Percentiles rank a stretch among this genome's conserved stretches.
Conservation (phyloP, 2,113 vertebrate species). For the Lepisosteus oculatus region DNA sequence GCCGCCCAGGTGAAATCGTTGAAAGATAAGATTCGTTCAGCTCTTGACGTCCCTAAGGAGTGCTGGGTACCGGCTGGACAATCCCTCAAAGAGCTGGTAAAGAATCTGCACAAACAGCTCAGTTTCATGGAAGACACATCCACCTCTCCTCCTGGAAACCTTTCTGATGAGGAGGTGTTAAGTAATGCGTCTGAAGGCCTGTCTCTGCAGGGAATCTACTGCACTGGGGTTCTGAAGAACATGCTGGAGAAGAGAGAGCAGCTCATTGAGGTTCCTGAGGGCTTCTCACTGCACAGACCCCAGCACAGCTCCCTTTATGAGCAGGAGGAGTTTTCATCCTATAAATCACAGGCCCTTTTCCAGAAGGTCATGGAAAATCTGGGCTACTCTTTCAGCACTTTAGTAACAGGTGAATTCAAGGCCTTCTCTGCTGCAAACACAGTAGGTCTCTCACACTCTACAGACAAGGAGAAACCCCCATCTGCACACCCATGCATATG, state of each 20-base stretch:
- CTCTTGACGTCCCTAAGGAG: slow-evolving; percentile 10
- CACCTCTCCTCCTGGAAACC: slow-evolving; percentile 12
- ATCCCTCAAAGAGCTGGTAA: slow-evolving; percentile 12
- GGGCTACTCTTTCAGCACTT: neutral
- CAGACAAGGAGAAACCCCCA: too few relatives aligned
- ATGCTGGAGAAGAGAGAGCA: slow-evolving; percentile 42
- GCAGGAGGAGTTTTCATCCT: slow-evolving; percentile 24
- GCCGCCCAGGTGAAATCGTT: too few relatives aligned
- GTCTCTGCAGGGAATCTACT: slow-evolving; percentile 57
- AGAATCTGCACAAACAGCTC: neutral
- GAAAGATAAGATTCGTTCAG: too few relatives aligned
- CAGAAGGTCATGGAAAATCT: slow-evolving; percentile 17
- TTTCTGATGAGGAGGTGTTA: slow-evolving; percentile 31
- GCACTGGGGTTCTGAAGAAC: slow-evolving; percentile 2
- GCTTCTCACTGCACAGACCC: slow-evolving; percentile 38
- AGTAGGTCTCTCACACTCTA: too few relatives aligned
- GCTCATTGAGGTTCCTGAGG: slow-evolving; percentile 38
- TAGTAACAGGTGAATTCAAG: slow-evolving; percentile 10
- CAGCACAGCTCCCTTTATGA: slow-evolving; percentile 8
- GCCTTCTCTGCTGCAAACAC: too few relatives aligned
- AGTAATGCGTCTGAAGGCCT: too few relatives aligned
- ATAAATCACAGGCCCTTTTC: slow-evolving; percentile 11
- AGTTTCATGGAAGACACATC: neutral
- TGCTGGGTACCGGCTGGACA: neutral
- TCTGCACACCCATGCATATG: neutral